Evolutionary conservation across 2,113 vertebrate species (phyloP).

Genomic region (Aythya baeri): DNA sequence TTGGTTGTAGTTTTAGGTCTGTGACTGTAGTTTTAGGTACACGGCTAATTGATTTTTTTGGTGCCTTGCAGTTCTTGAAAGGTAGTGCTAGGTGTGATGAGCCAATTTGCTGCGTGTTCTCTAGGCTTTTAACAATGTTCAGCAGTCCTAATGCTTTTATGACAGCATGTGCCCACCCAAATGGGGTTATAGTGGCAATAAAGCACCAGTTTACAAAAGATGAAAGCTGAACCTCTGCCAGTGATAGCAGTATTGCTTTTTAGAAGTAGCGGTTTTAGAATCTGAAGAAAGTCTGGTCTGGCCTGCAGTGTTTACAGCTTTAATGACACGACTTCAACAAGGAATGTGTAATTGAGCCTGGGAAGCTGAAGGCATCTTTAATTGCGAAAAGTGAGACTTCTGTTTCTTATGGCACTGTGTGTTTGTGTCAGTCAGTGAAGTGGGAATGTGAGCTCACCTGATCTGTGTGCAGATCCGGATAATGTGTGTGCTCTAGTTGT

Average conservation of each 20-base stretch:
- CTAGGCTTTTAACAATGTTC: accelerated
- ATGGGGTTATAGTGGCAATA: not conserved
- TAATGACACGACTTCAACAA: not conserved
- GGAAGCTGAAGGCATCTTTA: not conserved
- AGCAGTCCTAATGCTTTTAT: not conserved
- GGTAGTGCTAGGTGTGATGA: not conserved
- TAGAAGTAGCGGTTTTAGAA: not conserved
- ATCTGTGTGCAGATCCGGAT: not conserved
- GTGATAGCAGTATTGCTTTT: not conserved
- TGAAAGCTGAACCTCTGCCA: not conserved
- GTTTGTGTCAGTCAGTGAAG: not conserved
- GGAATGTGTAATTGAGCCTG: not conserved
- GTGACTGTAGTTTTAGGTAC: not conserved
- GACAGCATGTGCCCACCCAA: accelerated
- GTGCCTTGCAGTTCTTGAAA: not conserved
- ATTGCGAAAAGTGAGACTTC: not conserved
- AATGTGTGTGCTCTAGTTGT: not conserved
- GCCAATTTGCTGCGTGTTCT: accelerated
- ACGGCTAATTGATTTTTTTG: not conserved
- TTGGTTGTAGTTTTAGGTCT: not conserved
- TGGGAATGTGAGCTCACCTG: not conserved
- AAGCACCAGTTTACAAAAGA: not conserved
- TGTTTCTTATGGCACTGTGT: not conserved
- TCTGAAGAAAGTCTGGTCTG: not conserved
- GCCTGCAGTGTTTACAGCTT: not conserved